Percentiles rank a stretch among this genome's conserved stretches.
Evolutionary conservation across 2,797 vertebrate genomes (phyloP).

Genomic region (Antrozous pallidus): DNA sequence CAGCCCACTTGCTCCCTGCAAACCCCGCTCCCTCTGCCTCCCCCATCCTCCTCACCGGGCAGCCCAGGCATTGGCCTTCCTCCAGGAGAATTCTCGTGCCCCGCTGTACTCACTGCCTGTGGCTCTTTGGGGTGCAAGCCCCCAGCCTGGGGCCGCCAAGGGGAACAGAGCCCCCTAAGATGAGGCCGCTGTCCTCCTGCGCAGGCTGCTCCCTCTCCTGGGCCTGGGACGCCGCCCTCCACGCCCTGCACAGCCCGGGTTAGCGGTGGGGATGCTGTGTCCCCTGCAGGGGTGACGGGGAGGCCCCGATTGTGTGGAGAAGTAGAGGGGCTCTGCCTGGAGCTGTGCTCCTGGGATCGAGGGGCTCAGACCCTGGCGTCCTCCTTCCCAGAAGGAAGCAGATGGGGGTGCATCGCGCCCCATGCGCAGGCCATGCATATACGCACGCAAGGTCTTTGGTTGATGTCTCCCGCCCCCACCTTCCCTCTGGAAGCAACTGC

Average conservation of each 20-base stretch:
- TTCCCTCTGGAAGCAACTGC: too few relatives aligned
- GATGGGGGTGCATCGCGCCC: too few relatives aligned
- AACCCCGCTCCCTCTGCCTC: background rate
- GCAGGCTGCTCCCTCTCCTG: too few relatives aligned
- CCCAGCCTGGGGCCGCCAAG: background rate
- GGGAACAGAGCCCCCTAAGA: background rate
- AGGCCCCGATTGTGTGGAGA: rapidly evolving
- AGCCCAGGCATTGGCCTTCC: background rate
- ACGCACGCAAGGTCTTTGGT: too few relatives aligned
- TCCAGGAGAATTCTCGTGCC: background rate
- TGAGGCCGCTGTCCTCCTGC: background rate
- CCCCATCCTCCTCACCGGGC: background rate
- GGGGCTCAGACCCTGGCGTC: background rate
- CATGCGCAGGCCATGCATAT: rapidly evolving
- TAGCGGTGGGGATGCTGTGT: background rate
- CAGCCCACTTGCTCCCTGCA: background rate
- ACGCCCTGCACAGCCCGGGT: rapidly evolving
- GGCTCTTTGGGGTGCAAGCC: background rate
- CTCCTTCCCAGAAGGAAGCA: background rate
- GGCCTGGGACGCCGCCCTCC: background rate
- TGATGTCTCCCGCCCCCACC: too few relatives aligned
- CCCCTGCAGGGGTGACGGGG: background rate
- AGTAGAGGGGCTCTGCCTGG: background rate
- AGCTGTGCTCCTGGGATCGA: rapidly evolving
- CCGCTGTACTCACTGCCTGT: too few relatives aligned